These are phyloP conservation scores for Anguilla pacifica DNA, from an alignment of 2,797 vertebrate species.

Conservation along the genomic window DNA sequence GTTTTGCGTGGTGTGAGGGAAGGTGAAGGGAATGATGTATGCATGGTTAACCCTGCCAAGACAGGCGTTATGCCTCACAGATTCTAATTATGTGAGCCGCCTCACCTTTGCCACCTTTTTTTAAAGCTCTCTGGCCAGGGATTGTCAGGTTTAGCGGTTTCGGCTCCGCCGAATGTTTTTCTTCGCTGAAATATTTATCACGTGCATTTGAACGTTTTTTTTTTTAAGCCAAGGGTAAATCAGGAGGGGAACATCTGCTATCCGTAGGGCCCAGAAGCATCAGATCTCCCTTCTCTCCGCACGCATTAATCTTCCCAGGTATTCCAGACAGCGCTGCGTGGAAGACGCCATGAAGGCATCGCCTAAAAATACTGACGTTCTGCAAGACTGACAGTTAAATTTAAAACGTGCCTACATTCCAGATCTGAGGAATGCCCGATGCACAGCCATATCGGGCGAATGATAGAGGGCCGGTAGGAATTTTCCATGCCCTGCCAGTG, in stretches of 20 bases:
- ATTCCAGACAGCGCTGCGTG: constrained; percentile 5
- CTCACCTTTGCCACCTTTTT: background rate
- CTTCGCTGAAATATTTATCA: constrained; percentile 12
- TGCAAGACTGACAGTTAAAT: background rate
- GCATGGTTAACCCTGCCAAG: constrained; percentile 7
- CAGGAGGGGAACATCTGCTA: background rate
- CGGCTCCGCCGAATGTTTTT: background rate
- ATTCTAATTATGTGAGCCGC: constrained; percentile 14
- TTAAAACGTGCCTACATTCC: background rate
- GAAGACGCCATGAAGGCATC: background rate
- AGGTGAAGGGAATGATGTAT: constrained; percentile 13
- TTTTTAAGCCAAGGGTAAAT: background rate
- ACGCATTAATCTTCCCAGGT: background rate
- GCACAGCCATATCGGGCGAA: background rate
- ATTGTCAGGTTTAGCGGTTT: constrained; percentile 10
- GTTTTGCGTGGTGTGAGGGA: background rate
- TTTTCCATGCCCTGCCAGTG: background rate
- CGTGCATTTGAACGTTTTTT: background rate
- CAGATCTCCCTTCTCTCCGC: constrained; percentile 2
- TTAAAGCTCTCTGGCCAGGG: background rate
- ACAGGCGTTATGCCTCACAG: constrained; percentile 10
- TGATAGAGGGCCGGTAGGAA: background rate
- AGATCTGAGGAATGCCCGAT: background rate
- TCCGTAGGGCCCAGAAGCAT: constrained; percentile 7
- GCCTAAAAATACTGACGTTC: background rate